Base-by-base conservation (phyloP, 2,797 vertebrate genomes). In the Rachycentron canadum region DNA sequence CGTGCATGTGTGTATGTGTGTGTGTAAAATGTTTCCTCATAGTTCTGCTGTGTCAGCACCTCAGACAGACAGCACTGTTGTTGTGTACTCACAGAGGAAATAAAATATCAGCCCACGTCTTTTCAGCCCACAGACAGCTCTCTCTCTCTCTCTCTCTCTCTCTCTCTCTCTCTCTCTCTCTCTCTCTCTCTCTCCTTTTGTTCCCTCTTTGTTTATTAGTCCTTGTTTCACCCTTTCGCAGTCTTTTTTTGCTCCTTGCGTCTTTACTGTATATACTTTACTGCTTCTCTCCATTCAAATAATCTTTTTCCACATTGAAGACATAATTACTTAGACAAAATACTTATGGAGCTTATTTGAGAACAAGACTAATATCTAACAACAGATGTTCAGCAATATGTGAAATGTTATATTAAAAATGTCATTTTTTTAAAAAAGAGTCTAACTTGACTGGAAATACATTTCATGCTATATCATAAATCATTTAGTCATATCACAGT, bases 81-180 rank as follows among this genome's bases (percentile, higher is more conserved):
- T 91, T 92, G 86, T 90, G 86, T 83, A 91, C 57, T 86, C 92
- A 93, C 91, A 92, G 89, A 94, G 93, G 91, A 94, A 94, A 94
- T 94, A 94, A 93, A 94, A 91, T 79, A 89, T 88, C 88, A 86
- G 83, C 93, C 91, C 88, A 92, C 91, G 82, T 91, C 89, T 92
- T 85, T 81, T 81, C 88, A 90, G 77, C 88, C 86, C 75, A 78
- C 86, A 82, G 88, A 88, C 89, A 86, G 68, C 82, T 82, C 79
- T 73, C 49, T 77, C 81, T 62, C 61, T 61, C 36, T 41, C 73
- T 61, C 59, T 62, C 49, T 57, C 30, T 56, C 61, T 66, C 50
- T 60, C 56, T 53, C 66, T 75, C 50, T 36, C n/a, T 13, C 40
- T n/a, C n/a, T n/a, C n/a, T n/a, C n/a, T n/a, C n/a, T n/a, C n/a